Base-by-base conservation (phyloP, 1,140 invertebrate genomes). In the Eumaeus atala region DNA sequence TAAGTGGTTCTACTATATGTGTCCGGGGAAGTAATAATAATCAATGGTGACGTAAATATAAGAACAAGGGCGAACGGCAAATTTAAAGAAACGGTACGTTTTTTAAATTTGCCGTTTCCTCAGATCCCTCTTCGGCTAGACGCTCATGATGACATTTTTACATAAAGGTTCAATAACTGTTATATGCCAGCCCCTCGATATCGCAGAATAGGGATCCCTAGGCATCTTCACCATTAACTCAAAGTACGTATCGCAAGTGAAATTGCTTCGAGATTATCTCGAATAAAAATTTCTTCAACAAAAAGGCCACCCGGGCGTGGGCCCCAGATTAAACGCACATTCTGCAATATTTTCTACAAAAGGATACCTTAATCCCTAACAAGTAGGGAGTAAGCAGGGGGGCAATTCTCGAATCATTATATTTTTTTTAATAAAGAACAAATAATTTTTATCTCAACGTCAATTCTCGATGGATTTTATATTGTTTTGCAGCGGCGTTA, bases 331-430 rank as follows among this genome's bases (percentile, higher is more conserved):
- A 77, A 84, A 81, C 75, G 81, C 72, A 84, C 81, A 79, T 77
- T 81, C 74, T 79, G 81, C 77, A 76, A 82, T 84, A 84, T 84
- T 83, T 79, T 70, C 72, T 67, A 79, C 74, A 79, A 84, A 84
- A 83, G 78, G 77, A 79, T 79, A 83, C 74, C 79, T 81, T 84
- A 81, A 84, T 83, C 76, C 77, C 62, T 72, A 72, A 78, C 77
- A 81, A 84, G 79, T 79, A 68, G 79, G 76, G 76, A 72, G 75
- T 72, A 72, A 71, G 72, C 72, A 48, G 44, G 62, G 61, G 61
- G 55, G 58, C 58, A 55, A 64, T 61, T 61, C 58, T 62, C 56
- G 60, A 55, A 53, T 51, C 58, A 55, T 49, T 60, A 52, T 58
- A 59, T 62, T 62, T 59, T 16, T 52, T 44, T 36, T 51, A 33